A percentile compares a stretch with the other conserved stretches of the same genome.
phyloP scores from a whole-genome alignment of 2,888 invertebrate genomes.

The Trissolcus japonicus region DNA sequence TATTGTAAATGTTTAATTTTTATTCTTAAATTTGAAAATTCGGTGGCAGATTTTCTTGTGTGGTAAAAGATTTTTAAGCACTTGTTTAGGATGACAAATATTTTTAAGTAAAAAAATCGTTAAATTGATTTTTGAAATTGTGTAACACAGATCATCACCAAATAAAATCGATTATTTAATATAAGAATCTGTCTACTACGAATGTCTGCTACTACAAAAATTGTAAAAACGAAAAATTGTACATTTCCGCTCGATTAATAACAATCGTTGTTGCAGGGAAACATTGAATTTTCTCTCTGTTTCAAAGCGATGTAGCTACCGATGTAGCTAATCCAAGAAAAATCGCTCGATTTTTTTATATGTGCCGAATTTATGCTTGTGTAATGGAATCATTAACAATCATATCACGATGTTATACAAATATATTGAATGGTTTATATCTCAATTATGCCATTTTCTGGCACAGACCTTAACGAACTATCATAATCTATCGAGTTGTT shows the following conservation, averaged over 20 bases:
- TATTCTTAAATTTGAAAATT: neutral
- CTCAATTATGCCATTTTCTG: conserved; percentile 4
- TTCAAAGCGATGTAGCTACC: conserved; percentile 16
- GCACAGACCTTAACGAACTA: conserved; percentile 10
- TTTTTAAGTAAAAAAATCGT: no score
- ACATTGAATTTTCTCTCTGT: conserved; percentile 21
- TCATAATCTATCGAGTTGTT: conserved; percentile 24
- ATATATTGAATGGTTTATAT: conserved; percentile 22
- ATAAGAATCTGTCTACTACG: neutral
- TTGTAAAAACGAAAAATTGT: conserved; percentile 12
- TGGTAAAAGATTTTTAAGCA: no score
- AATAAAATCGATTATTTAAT: neutral
- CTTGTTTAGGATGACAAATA: no score
- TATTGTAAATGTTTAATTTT: conserved; percentile 24
- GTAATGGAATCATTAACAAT: conserved; percentile 23
- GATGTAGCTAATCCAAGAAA: conserved; percentile 5
- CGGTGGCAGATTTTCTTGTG: no score
- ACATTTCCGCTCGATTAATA: conserved; percentile 23
- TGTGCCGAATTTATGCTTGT: conserved; percentile 29
- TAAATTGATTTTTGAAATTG: no score
- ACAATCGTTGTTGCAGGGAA: conserved; percentile 5
- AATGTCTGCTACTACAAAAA: no score
- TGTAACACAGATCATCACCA: no score
- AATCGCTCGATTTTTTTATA: conserved; percentile 22
- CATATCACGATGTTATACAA: conserved; percentile 28